These are phyloP conservation scores for Pseudochromis fuscus DNA, from an alignment of 2,797 vertebrate species.

Conservation along the genomic window DNA sequence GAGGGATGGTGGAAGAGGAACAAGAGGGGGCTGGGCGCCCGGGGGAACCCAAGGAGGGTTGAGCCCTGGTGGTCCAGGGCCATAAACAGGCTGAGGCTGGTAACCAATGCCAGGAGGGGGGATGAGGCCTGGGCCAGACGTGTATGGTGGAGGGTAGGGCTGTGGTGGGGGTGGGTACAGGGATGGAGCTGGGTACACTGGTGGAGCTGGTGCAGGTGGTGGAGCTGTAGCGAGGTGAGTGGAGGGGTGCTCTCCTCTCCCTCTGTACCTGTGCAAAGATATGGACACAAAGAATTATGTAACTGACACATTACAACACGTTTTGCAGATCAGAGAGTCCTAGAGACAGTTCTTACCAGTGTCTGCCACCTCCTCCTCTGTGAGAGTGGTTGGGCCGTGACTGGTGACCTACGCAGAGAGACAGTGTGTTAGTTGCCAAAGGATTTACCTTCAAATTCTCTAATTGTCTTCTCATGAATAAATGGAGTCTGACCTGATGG, in stretches of 20 bases:
- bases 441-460: not conserved
- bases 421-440: constrained; percentile 9
- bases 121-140: constrained; percentile 68
- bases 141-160: constrained; percentile 73
- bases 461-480: not conserved
- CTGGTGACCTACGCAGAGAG: constrained; percentile 62
- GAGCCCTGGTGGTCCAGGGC: constrained; percentile 90
- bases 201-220: constrained; percentile 62
- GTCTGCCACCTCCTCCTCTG: constrained; percentile 71
- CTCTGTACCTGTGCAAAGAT: constrained; percentile 63
- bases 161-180: constrained; percentile 77
- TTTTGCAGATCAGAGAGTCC: not conserved
- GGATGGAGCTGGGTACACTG: constrained; percentile 73
- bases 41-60: constrained; percentile 92
- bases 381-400: constrained; percentile 67
- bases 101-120: constrained; percentile 86
- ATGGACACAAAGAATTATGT: not conserved
- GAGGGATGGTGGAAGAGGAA: constrained; percentile 63
- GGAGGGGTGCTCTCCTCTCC: constrained; percentile 67
- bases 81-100: constrained; percentile 90
- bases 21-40: constrained; percentile 87
- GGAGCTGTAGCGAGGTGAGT: constrained; percentile 58
- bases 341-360: constrained; percentile 60
- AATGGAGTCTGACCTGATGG: constrained; percentile 64
- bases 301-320: not conserved